Evolutionary conservation across 2,797 vertebrate species (phyloP).

Genomic region (Setipinna tenuifilis): DNA sequence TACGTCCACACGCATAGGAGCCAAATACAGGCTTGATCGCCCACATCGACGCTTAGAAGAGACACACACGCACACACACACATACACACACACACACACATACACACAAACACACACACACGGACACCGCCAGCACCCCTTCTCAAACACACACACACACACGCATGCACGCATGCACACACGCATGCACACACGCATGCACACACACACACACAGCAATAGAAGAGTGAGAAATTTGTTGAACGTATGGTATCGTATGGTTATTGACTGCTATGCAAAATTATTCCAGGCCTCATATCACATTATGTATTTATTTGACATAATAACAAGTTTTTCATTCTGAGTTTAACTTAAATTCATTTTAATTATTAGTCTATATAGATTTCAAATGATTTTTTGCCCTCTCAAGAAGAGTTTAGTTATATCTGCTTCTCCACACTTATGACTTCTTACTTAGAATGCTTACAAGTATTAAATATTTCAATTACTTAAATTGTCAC

Average conservation of each 20-base stretch:
- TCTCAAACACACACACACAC: too few species aligned
- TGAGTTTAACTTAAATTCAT: too few species aligned
- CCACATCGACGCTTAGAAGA: neutral
- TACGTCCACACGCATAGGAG: neutral
- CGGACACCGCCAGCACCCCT: too few species aligned
- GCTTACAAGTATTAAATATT: neutral
- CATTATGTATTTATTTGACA: neutral
- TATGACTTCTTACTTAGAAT: neutral
- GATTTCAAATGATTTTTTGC: too few species aligned
- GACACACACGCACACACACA: neutral
- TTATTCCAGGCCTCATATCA: too few species aligned
- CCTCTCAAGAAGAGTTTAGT: too few species aligned
- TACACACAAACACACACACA: neutral
- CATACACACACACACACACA: slow-evolving; percentile 3
- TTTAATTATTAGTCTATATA: too few species aligned
- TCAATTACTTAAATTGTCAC: neutral
- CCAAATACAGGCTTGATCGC: neutral
- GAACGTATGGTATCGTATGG: too few species aligned
- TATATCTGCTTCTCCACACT: too few species aligned
- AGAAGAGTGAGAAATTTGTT: neutral
- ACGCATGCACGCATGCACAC: neutral
- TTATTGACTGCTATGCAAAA: neutral
- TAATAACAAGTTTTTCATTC: neutral
- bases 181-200: neutral
- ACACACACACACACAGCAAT: neutral